Evolutionary conservation across 2,797 vertebrate genomes (phyloP).

Genomic region (Tarsius wallacei): DNA sequence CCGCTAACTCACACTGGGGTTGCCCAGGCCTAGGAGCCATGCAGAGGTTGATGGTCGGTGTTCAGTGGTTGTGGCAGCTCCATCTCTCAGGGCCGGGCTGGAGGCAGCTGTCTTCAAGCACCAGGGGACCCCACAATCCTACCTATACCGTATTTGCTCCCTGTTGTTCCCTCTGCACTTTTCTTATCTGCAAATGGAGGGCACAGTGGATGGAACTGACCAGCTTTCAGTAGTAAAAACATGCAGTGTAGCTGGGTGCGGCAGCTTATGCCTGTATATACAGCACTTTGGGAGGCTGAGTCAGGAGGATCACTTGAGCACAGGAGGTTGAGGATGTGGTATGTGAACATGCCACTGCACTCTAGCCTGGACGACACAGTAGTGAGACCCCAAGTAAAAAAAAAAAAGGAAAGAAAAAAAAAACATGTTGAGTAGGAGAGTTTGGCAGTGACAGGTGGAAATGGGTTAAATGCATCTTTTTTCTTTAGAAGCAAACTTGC

Average conservation of each 20-base stretch:
- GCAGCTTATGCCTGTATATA: too few species aligned
- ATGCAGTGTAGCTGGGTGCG: neutral
- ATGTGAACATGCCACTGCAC: too few species aligned
- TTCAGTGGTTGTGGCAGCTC: too few species aligned
- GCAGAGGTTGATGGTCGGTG: accelerated
- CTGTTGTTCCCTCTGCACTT: neutral
- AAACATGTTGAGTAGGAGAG: neutral
- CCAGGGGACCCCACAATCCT: neutral
- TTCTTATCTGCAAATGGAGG: neutral
- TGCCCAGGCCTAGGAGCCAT: neutral
- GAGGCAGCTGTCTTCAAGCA: neutral
- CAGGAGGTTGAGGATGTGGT: too few species aligned
- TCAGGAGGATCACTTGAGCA: too few species aligned
- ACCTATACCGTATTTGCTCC: neutral
- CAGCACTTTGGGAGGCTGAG: too few species aligned
- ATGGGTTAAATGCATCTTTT: neutral
- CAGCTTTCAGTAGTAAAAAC: neutral
- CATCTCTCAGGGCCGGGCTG: neutral
- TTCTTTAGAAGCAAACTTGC: neutral
- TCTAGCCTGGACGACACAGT: too few species aligned
- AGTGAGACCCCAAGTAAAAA: too few species aligned
- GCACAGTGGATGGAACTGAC: neutral
- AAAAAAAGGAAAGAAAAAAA: neutral
- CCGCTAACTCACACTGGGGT: neutral
- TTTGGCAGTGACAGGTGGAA: neutral